Evolutionary conservation across 2,113 vertebrate species (phyloP).

Genomic region (Isichthys henryi): DNA sequence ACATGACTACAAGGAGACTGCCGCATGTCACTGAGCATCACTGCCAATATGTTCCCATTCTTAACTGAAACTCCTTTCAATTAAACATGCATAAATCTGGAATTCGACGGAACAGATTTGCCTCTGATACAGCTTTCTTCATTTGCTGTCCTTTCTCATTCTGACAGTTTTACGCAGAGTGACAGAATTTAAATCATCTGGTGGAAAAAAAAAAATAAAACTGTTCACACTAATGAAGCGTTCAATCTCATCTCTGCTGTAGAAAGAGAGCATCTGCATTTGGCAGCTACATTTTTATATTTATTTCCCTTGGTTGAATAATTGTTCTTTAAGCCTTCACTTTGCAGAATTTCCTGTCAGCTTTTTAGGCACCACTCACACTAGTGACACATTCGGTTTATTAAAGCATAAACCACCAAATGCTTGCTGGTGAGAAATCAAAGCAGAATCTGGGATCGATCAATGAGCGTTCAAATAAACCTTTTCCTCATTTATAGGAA

Average conservation of each 20-base stretch:
- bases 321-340: neutral
- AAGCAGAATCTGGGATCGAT: neutral
- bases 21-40: neutral
- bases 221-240: neutral
- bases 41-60: neutral
- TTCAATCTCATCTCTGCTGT: neutral
- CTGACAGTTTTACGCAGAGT: neutral
- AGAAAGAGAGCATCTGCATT: neutral
- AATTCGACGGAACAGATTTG: neutral
- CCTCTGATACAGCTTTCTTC: neutral
- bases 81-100: neutral
- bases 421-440: neutral
- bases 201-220: neutral
- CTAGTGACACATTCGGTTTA: neutral
- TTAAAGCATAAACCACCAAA: neutral
- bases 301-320: neutral
- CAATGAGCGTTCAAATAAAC: neutral
- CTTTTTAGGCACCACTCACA: neutral
- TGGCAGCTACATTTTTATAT: neutral
- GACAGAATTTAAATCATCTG: conserved; percentile 1
- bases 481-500: neutral
- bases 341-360: neutral
- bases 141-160: conserved; percentile 6
- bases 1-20: neutral
- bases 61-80: neutral